Conservation (phyloP, 2,888 invertebrate genomes). For the Pomacea canaliculata region DNA sequence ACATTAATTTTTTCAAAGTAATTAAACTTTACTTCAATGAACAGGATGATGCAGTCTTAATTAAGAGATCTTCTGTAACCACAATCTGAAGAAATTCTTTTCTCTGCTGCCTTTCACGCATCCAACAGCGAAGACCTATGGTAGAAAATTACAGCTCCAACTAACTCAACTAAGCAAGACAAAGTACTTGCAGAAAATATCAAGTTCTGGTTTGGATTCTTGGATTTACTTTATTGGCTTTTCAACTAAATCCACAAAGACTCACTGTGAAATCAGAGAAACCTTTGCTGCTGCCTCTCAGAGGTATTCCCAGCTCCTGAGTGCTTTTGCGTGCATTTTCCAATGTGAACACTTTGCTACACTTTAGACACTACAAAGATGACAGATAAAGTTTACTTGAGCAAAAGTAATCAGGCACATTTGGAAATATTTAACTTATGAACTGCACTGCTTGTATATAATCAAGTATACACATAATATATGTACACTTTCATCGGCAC, state of each 20-base stretch:
- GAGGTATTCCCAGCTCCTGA: slow-evolving; percentile 25
- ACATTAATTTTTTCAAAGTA: too few relatives aligned
- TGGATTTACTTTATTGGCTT: too few relatives aligned
- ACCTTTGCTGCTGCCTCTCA: slow-evolving; percentile 34
- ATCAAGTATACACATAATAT: background rate
- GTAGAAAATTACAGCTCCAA: too few relatives aligned
- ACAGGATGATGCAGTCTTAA: too few relatives aligned
- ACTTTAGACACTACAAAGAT: slow-evolving; percentile 55
- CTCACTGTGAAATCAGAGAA: slow-evolving; percentile 27
- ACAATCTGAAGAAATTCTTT: too few relatives aligned
- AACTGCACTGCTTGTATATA: background rate
- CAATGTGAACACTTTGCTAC: slow-evolving; percentile 44
- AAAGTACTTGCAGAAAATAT: too few relatives aligned
- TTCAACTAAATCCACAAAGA: background rate
- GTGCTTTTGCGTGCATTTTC: slow-evolving; percentile 27
- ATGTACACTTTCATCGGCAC: background rate
- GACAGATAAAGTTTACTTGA: background rate
- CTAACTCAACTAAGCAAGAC: too few relatives aligned
- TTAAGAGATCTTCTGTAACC: too few relatives aligned
- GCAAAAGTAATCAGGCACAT: background rate
- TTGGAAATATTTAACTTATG: background rate
- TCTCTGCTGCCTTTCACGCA: too few relatives aligned
- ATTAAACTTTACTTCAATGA: too few relatives aligned
- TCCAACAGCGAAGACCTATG: too few relatives aligned
- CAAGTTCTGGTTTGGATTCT: too few relatives aligned